phyloP scores from a whole-genome alignment of 1,140 invertebrate species.

The Zeugodacus cucurbitae region DNA sequence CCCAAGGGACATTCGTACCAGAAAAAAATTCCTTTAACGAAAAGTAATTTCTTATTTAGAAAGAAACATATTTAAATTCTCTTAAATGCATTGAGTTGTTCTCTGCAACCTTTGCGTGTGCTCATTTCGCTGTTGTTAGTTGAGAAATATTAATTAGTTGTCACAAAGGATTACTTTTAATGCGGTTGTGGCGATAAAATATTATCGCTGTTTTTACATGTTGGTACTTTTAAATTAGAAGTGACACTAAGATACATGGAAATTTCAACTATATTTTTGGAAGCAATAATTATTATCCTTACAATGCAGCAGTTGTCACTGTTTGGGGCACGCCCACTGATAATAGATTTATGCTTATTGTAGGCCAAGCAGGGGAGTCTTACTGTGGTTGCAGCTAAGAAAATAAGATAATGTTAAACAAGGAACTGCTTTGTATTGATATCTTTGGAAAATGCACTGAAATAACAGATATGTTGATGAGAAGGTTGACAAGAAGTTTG shows the following conservation, averaged over 20 bases:
- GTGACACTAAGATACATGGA: too few relatives aligned
- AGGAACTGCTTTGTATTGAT: too few relatives aligned
- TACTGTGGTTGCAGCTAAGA: too few relatives aligned
- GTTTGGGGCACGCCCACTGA: not conserved
- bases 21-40: not conserved
- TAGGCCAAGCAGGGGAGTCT: not conserved
- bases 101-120: not conserved
- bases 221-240: too few relatives aligned
- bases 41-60: not conserved
- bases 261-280: not conserved
- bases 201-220: not conserved
- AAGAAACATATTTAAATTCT: not conserved
- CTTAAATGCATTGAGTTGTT: not conserved
- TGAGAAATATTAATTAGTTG: conserved; percentile 18
- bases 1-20: not conserved
- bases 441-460: too few relatives aligned
- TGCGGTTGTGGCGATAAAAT: not conserved
- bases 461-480: too few relatives aligned
- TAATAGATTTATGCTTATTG: not conserved
- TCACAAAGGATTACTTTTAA: conserved; percentile 3
- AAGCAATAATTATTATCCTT: not conserved
- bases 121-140: not conserved
- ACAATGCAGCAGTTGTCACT: too few relatives aligned
- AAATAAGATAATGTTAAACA: too few relatives aligned
- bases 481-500: too few relatives aligned